Conservation (phyloP, 2,113 vertebrate species). For the Hippolais icterina region DNA sequence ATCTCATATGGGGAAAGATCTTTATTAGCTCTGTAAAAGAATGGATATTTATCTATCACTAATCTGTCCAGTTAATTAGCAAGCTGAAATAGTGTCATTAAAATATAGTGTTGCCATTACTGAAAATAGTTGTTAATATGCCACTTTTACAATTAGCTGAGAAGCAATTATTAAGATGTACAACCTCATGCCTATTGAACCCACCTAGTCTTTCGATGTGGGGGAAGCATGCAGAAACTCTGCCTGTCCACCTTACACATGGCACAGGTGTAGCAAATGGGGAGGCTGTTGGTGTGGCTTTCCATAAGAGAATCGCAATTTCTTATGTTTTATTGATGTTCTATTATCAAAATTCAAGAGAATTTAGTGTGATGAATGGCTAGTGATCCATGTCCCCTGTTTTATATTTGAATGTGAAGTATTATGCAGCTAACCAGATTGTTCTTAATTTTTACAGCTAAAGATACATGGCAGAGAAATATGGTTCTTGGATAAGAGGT, state of each 20-base stretch:
- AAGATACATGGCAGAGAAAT: neutral
- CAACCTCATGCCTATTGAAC: neutral
- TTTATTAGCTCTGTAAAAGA: neutral
- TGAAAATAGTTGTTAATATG: neutral
- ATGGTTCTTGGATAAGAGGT: neutral
- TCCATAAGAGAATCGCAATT: fast-evolving
- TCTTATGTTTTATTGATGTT: neutral
- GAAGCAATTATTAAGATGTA: neutral
- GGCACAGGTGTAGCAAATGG: too few species aligned
- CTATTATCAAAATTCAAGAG: neutral
- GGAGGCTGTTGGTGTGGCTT: neutral
- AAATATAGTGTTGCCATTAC: neutral
- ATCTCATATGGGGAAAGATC: neutral
- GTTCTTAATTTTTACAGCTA: neutral
- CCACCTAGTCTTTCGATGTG: neutral
- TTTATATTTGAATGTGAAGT: neutral
- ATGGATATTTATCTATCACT: neutral
- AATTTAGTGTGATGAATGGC: neutral
- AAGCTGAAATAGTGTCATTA: neutral
- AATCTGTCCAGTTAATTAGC: neutral
- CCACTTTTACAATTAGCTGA: neutral
- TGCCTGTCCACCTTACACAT: neutral
- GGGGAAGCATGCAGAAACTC: neutral
- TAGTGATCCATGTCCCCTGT: neutral
- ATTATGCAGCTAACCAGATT: neutral